These are phyloP conservation scores for Tinamus guttatus DNA, from an alignment of 2,113 vertebrate species.

Conservation along the genomic window DNA sequence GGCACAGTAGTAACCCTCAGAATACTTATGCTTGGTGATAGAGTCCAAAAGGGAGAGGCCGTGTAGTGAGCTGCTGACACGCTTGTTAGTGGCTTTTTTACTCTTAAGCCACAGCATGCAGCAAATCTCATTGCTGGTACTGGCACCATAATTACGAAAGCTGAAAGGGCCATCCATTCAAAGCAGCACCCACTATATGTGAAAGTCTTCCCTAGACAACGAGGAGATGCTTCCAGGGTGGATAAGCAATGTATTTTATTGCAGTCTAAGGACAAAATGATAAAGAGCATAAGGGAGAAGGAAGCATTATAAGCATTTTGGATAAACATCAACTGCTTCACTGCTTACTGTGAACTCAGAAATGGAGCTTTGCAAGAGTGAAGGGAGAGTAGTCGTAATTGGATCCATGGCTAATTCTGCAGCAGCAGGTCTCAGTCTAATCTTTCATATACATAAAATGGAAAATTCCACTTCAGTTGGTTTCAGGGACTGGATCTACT, in stretches of 20 bases:
- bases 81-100: neutral
- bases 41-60: neutral
- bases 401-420: slow-evolving; percentile 31
- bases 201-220: neutral
- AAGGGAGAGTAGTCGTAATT: neutral
- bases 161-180: neutral
- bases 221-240: neutral
- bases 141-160: neutral
- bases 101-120: neutral
- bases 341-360: neutral
- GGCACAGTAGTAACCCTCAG: slow-evolving; percentile 40
- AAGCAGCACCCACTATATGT: neutral
- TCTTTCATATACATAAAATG: neutral
- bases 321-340: neutral
- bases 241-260: neutral
- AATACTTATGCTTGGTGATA: neutral
- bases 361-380: neutral
- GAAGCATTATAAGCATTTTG: neutral
- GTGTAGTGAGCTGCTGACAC: neutral
- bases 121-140: neutral
- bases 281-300: neutral
- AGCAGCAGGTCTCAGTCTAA: neutral
- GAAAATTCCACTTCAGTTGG: slow-evolving; percentile 54
- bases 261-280: neutral
- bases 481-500: slow-evolving; percentile 17